These are phyloP conservation scores for Actias luna DNA, from an alignment of 2,888 invertebrate species.

Conservation along the genomic window DNA sequence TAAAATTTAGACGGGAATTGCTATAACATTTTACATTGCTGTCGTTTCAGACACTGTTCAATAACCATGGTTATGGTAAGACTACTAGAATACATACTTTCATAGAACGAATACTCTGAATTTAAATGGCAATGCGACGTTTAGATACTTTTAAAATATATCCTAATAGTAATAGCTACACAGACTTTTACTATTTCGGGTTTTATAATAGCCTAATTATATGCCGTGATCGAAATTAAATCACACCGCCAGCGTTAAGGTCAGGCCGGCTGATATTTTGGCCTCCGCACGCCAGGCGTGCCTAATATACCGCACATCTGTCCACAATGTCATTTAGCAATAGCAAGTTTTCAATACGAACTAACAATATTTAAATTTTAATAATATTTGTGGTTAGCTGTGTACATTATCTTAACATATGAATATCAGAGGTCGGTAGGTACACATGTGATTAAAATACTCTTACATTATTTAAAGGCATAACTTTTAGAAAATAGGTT, in stretches of 20 bases:
- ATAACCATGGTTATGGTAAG: not conserved
- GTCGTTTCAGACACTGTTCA: not conserved
- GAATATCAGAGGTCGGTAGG: not conserved
- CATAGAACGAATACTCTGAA: no score
- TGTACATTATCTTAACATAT: not conserved
- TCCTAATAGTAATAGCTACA: conserved; percentile 1
- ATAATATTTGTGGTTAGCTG: conserved; percentile 18
- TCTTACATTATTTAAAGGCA: not conserved
- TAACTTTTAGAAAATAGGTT: conserved; percentile 29
- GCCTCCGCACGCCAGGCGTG: conserved; percentile 54
- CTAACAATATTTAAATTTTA: conserved; percentile 5
- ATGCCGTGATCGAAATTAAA: conserved; percentile 47
- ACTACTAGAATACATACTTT: not conserved
- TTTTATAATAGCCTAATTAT: conserved; percentile 41
- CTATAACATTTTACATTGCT: not conserved
- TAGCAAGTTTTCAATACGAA: conserved; percentile 32
- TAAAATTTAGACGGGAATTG: not conserved
- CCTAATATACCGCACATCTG: conserved; percentile 38
- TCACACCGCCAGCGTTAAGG: conserved; percentile 46
- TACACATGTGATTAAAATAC: conserved; percentile 1
- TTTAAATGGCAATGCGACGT: not conserved
- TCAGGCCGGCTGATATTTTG: conserved; percentile 46
- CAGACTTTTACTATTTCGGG: conserved; percentile 6
- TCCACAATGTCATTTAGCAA: conserved; percentile 44
- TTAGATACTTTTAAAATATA: not conserved